A percentile compares a stretch with the other conserved stretches of the same genome.
Conservation (phyloP, 2,797 vertebrate species). For the Myotis planiceps region DNA sequence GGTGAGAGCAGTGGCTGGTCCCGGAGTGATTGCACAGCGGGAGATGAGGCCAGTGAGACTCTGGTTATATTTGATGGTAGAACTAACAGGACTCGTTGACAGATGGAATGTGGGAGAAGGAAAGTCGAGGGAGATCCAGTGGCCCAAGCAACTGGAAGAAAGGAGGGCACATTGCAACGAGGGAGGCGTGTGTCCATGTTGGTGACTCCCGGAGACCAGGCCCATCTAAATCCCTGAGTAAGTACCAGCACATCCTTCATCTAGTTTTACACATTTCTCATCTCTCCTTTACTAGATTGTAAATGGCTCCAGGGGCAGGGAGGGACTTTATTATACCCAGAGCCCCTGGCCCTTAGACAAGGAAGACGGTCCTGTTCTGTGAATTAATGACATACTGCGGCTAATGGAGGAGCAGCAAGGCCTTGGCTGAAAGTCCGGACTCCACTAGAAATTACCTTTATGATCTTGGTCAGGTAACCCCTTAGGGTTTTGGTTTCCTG, state of each 20-base stretch:
- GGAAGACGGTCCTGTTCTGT: not conserved
- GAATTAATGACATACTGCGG: not conserved
- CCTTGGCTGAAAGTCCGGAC: not conserved
- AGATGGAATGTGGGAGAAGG: not conserved
- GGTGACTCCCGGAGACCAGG: not conserved
- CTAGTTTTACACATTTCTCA: not conserved
- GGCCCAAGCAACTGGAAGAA: not conserved
- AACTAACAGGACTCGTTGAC: not conserved
- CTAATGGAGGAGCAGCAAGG: not conserved
- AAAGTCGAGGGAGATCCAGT: not conserved
- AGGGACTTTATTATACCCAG: not conserved
- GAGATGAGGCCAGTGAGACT: not conserved
- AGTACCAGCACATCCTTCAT: not conserved
- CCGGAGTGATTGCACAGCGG: not conserved
- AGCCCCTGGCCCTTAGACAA: not conserved
- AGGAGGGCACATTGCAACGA: not conserved
- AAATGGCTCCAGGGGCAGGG: not conserved
- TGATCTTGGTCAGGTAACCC: not conserved
- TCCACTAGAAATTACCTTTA: not conserved
- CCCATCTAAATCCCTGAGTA: not conserved
- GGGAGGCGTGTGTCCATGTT: not conserved
- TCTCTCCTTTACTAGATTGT: not conserved
- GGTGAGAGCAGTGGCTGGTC: not conserved
- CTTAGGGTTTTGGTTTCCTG: not conserved
- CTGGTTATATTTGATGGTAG: not conserved